These are phyloP conservation scores for Ispidina lecontei DNA, from an alignment of 2,797 vertebrate species.

Conservation along the genomic window DNA sequence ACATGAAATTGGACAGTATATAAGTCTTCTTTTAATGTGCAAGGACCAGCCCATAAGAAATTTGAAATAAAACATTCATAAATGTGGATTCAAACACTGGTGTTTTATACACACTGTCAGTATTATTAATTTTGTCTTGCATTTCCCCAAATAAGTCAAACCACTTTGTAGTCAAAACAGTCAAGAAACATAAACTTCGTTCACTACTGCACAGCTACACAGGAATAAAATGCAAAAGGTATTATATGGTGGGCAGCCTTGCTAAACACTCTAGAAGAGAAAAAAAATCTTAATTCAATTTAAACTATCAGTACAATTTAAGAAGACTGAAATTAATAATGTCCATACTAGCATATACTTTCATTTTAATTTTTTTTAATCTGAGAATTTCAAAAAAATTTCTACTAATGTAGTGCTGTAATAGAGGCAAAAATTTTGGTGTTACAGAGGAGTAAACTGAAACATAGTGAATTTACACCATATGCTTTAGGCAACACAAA, in stretches of 20 bases:
- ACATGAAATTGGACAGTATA: not conserved
- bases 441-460: constrained; percentile 28
- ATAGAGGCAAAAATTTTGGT: not conserved
- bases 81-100: constrained; percentile 48
- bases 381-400: not conserved
- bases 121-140: constrained; percentile 64
- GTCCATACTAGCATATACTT: not conserved
- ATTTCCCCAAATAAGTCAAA: constrained; percentile 59
- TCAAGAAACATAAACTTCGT: constrained; percentile 55
- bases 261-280: not conserved
- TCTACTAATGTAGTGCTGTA: not conserved
- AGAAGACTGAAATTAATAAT: not conserved
- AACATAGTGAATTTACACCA: not conserved
- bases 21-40: constrained; percentile 37
- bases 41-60: constrained; percentile 24
- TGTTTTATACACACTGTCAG: constrained; percentile 68
- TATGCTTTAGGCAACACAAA: constrained; percentile 26
- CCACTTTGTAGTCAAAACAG: constrained; percentile 63
- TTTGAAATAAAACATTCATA: constrained; percentile 65
- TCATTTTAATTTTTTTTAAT: not conserved
- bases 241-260: constrained; percentile 30
- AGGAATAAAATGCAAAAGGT: constrained; percentile 20
- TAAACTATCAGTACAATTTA: constrained; percentile 43
- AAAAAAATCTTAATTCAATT: constrained; percentile 35
- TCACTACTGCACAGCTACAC: constrained; percentile 13